A percentile compares a stretch with the other conserved stretches of the same genome.
These are phyloP conservation scores for Stegodyphus dumicola DNA, from an alignment of 1,140 invertebrate species.

Conservation along the genomic window DNA sequence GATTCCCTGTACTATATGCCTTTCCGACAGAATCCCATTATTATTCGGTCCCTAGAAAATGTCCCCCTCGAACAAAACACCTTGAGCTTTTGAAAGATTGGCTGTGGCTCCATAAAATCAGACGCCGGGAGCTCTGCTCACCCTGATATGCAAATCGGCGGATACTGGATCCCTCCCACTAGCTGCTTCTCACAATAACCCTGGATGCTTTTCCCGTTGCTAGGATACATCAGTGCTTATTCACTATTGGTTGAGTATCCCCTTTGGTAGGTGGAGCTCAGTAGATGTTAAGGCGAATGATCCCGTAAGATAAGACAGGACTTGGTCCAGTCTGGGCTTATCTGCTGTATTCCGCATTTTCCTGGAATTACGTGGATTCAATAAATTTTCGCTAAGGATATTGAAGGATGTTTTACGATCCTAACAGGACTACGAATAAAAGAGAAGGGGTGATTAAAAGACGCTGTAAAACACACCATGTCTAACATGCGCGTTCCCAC, in stretches of 20 bases:
- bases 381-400: slow-evolving; percentile 48
- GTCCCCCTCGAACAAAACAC: no score
- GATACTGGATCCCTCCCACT: no score
- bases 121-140: no score
- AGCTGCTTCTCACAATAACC: neutral
- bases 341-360: slow-evolving; percentile 29
- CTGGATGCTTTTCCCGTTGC: neutral
- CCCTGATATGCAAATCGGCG: no score
- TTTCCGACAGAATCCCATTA: no score
- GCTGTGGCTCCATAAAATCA: no score
- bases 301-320: neutral
- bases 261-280: neutral
- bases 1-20: no score
- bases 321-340: neutral
- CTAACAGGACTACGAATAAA: slow-evolving; percentile 31
- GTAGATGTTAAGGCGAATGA: neutral
- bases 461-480: slow-evolving; percentile 39
- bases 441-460: slow-evolving; percentile 52
- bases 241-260: neutral
- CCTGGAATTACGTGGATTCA: slow-evolving; percentile 43
- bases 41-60: no score
- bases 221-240: neutral
- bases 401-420: slow-evolving; percentile 52
- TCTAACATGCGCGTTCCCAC: slow-evolving; percentile 43
- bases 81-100: no score